A percentile compares a stretch with the other conserved stretches of the same genome.
phyloP scores from a whole-genome alignment of 2,113 vertebrate genomes.

The Anhinga anhinga region DNA sequence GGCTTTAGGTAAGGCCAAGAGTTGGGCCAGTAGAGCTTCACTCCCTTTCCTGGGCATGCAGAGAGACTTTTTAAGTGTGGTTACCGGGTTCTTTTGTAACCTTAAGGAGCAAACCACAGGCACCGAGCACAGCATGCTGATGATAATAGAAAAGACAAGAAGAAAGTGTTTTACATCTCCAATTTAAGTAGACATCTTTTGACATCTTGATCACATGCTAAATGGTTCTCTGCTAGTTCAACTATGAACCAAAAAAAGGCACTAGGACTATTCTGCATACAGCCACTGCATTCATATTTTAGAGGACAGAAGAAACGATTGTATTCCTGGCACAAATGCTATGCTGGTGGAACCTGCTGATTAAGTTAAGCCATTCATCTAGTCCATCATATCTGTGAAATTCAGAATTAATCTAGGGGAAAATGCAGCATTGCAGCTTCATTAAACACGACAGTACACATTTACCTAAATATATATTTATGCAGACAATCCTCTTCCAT shows the following conservation, averaged over 20 bases:
- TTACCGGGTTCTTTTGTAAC: not conserved
- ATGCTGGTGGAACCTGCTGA: not conserved
- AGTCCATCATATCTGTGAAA: not conserved
- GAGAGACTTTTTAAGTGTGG: not conserved
- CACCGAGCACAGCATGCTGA: not conserved
- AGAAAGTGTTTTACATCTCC: too few relatives aligned
- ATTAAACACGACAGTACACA: not conserved
- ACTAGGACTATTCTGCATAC: not conserved
- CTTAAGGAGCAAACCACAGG: not conserved
- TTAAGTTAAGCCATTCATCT: not conserved
- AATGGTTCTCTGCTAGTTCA: not conserved
- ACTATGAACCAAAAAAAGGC: not conserved
- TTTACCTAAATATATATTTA: not conserved
- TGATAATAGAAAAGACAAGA: not conserved
- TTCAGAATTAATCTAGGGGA: conserved; percentile 2
- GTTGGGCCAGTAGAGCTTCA: accelerated
- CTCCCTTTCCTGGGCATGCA: not conserved
- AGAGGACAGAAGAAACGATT: not conserved
- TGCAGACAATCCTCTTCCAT: not conserved
- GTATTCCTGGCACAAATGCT: not conserved
- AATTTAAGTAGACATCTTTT: not conserved
- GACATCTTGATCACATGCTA: not conserved
- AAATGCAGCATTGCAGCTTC: not conserved
- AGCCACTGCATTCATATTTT: not conserved
- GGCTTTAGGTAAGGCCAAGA: not conserved